Conservation (phyloP, 2,888 invertebrate species). For the Noctua janthe region DNA sequence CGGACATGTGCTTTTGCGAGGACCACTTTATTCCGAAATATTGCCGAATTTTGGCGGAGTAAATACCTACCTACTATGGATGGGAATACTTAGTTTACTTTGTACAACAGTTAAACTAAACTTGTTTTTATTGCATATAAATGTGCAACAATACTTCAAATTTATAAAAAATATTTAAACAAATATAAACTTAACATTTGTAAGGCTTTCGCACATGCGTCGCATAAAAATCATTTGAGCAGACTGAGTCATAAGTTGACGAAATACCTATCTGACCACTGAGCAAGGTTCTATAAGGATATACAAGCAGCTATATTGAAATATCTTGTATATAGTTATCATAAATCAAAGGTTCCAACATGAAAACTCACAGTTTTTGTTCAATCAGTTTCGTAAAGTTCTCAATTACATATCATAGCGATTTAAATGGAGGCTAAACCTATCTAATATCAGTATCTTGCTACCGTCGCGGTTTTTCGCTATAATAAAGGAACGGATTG, state of each 20-base stretch:
- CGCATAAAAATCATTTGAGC: conserved; percentile 50
- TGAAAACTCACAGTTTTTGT: conserved; percentile 4
- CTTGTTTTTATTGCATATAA: background rate
- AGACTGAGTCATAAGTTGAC: conserved; percentile 63
- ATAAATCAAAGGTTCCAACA: conserved; percentile 25
- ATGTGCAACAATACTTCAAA: background rate
- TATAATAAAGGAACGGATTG: conserved; percentile 65
- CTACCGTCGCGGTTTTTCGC: conserved; percentile 66
- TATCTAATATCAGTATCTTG: conserved; percentile 64
- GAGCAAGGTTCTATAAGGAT: conserved; percentile 32
- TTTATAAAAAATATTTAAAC: background rate
- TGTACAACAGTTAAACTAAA: background rate
- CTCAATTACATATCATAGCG: conserved; percentile 55
- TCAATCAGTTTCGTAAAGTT: conserved; percentile 44
- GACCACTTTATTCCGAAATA: background rate
- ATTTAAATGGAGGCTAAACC: conserved; percentile 64
- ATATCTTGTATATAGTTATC: conserved; percentile 13
- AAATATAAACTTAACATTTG: conserved; percentile 20
- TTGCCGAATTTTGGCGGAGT: background rate
- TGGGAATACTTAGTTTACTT: background rate
- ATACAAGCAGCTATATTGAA: conserved; percentile 9
- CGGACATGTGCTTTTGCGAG: background rate
- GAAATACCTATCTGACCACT: conserved; percentile 58
- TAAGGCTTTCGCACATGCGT: conserved; percentile 51
- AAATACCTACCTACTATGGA: background rate